Percentiles rank a stretch among this genome's conserved stretches.
These are phyloP conservation scores for Patella ulyssiponensis DNA, from an alignment of 2,888 invertebrate species.

Conservation along the genomic window DNA sequence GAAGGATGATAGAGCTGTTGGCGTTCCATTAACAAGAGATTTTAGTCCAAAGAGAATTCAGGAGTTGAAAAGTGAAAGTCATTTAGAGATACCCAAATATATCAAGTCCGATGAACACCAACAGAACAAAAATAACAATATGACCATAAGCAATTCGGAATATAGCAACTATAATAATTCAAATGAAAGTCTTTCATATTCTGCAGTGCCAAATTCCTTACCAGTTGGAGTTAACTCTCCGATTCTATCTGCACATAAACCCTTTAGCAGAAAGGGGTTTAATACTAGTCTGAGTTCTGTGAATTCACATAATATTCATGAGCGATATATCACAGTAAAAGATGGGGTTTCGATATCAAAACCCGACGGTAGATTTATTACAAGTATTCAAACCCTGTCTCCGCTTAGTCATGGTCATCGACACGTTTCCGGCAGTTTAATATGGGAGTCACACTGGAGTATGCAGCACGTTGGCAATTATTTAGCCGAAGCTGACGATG, in stretches of 20 bases:
- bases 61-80: neutral
- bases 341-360: neutral
- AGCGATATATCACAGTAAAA: neutral
- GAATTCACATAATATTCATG: neutral
- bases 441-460: conserved; percentile 4
- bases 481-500: neutral
- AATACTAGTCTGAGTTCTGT: neutral
- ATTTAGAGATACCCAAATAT: neutral
- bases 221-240: neutral
- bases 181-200: neutral
- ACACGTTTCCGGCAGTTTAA: neutral
- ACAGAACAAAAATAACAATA: neutral
- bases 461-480: neutral
- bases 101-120: no score
- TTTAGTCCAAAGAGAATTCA: neutral
- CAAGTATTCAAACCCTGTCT: neutral
- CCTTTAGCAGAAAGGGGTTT: neutral
- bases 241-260: neutral
- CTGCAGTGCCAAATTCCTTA: neutral
- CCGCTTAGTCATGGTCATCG: neutral
- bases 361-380: neutral
- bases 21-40: neutral
- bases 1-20: neutral
- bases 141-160: neutral
- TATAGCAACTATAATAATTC: neutral